These are phyloP conservation scores for Larimichthys crocea DNA, from an alignment of 2,113 vertebrate species.

Conservation along the genomic window DNA sequence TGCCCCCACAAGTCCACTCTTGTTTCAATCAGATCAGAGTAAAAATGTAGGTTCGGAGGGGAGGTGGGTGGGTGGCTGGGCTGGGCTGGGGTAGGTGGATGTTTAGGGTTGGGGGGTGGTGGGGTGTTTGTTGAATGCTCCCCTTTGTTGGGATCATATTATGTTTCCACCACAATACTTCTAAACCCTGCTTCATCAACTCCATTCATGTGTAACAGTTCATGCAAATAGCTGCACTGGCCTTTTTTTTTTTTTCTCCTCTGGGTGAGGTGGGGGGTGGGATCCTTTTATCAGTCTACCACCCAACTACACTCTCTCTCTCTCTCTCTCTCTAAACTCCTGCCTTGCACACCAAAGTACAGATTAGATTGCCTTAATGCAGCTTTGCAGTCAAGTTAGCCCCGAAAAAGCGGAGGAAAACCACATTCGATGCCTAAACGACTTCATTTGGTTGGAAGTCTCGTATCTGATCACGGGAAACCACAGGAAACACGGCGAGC, in stretches of 20 bases:
- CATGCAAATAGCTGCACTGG: slow-evolving; percentile 84
- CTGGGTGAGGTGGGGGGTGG: slow-evolving; percentile 40
- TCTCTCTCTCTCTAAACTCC: slow-evolving; percentile 36
- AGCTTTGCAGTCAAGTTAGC: slow-evolving; percentile 15
- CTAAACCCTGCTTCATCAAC: slow-evolving; percentile 85
- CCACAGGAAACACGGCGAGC: neutral
- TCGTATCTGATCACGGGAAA: neutral
- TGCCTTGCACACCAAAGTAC: slow-evolving; percentile 39
- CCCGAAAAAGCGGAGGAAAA: neutral
- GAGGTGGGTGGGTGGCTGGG: slow-evolving; percentile 44
- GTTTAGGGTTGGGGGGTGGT: slow-evolving; percentile 23
- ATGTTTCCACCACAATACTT: slow-evolving; percentile 87
- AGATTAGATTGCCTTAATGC: slow-evolving; percentile 47
- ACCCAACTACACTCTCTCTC: slow-evolving; percentile 39
- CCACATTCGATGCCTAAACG: neutral
- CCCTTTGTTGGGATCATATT: slow-evolving; percentile 86
- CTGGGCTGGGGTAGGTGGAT: slow-evolving; percentile 54
- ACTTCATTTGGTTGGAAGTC: neutral
- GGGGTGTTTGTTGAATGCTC: slow-evolving; percentile 77
- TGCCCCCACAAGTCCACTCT: slow-evolving; percentile 27
- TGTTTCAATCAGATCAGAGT: slow-evolving; percentile 27
- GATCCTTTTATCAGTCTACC: slow-evolving; percentile 65
- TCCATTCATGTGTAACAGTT: slow-evolving; percentile 87
- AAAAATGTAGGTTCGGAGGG: slow-evolving; percentile 28
- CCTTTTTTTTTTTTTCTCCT: slow-evolving; percentile 57